phyloP scores from a whole-genome alignment of 2,797 vertebrate genomes.

The Pangasius larnaudii region DNA sequence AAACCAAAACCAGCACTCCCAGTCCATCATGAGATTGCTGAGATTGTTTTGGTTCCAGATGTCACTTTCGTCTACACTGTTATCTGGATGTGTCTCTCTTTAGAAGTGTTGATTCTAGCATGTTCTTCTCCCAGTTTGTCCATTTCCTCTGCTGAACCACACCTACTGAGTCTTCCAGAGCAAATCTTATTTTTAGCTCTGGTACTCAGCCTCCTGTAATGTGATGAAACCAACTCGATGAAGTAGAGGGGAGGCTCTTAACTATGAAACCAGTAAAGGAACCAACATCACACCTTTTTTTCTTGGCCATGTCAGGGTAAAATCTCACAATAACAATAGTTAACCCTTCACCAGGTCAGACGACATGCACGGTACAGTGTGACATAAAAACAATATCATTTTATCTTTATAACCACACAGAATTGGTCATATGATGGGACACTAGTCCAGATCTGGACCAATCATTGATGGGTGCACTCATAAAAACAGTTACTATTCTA shows the following conservation, averaged over 20 bases:
- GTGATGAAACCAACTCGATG: background rate
- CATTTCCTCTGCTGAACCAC: background rate
- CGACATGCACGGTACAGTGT: background rate
- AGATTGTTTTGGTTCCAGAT: background rate
- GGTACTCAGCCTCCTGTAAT: background rate
- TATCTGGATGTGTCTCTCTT: background rate
- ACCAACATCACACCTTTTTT: background rate
- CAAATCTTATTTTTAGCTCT: constrained; percentile 3
- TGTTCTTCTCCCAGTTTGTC: background rate
- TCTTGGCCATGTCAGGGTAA: background rate
- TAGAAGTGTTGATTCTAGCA: background rate
- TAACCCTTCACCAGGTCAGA: background rate
- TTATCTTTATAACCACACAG: background rate
- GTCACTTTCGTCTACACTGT: background rate
- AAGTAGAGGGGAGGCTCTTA: background rate
- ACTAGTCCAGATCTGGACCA: background rate
- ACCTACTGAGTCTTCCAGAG: background rate
- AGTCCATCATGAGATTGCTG: background rate
- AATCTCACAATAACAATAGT: background rate
- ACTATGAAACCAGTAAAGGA: background rate
- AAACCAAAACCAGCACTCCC: background rate
- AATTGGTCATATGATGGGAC: background rate
- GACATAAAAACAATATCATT: background rate
- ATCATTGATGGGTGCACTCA: background rate
- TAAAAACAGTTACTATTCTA: background rate